Conservation (phyloP, 2,797 vertebrate genomes). For the Acrocephalus scirpaceus region DNA sequence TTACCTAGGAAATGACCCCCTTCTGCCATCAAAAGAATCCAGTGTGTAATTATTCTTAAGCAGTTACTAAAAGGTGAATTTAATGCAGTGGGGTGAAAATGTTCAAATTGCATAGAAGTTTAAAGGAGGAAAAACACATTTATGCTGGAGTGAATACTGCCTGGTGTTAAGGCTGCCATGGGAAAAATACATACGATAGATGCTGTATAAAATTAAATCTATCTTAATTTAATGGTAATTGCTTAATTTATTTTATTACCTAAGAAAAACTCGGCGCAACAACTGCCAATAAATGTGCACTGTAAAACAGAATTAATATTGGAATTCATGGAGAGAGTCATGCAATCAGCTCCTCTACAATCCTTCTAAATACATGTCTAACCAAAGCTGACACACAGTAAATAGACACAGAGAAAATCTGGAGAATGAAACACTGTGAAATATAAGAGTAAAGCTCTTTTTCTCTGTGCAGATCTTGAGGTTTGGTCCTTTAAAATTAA, state of each 20-base stretch:
- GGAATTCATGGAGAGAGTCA: background rate
- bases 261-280: background rate
- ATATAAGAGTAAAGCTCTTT: background rate
- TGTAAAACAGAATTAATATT: background rate
- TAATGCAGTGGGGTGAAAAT: background rate
- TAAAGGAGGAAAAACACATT: background rate
- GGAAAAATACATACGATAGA: background rate
- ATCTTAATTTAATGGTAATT: background rate
- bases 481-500: background rate
- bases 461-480: background rate
- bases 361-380: background rate
- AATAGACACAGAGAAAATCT: background rate
- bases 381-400: background rate
- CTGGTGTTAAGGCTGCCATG: background rate
- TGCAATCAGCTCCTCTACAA: background rate
- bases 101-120: background rate
- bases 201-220: background rate
- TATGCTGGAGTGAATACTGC: background rate
- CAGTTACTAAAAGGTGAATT: slow-evolving; percentile 28
- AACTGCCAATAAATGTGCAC: background rate
- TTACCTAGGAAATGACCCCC: slow-evolving; percentile 60
- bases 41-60: background rate
- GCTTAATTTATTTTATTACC: slow-evolving; percentile 3
- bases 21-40: background rate
- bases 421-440: background rate